Conservation (phyloP, 2,113 vertebrate genomes). For the Spheniscus mendiculus region DNA sequence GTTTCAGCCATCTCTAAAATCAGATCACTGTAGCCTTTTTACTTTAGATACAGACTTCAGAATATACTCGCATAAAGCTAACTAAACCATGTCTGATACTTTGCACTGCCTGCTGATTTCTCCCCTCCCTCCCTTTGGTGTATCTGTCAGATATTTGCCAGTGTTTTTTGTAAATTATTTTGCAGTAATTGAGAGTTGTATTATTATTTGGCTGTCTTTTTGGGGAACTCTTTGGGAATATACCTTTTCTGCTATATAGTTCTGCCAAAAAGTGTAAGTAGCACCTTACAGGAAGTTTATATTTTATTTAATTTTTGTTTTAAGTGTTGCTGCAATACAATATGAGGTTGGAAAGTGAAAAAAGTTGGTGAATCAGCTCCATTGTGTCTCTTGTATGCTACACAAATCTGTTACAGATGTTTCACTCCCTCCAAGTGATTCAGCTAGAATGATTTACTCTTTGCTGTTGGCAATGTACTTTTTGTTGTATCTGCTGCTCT, state of each 20-base stretch:
- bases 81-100: neutral
- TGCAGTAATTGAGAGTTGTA: neutral
- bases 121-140: neutral
- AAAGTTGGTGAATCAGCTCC: neutral
- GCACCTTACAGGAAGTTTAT: neutral
- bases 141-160: neutral
- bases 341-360: neutral
- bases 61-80: neutral
- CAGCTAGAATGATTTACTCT: neutral
- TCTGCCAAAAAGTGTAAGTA: neutral
- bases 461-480: neutral
- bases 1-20: neutral
- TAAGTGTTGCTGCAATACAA: neutral
- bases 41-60: neutral
- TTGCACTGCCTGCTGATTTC: neutral
- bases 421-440: neutral
- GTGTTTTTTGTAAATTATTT: neutral
- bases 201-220: neutral
- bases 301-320: neutral
- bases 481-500: neutral
- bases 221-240: neutral
- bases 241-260: neutral
- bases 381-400: neutral
- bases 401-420: slow-evolving; percentile 53
- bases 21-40: neutral